These are phyloP conservation scores for Anguilla obscura DNA, from an alignment of 2,797 vertebrate species.

Conservation along the genomic window DNA sequence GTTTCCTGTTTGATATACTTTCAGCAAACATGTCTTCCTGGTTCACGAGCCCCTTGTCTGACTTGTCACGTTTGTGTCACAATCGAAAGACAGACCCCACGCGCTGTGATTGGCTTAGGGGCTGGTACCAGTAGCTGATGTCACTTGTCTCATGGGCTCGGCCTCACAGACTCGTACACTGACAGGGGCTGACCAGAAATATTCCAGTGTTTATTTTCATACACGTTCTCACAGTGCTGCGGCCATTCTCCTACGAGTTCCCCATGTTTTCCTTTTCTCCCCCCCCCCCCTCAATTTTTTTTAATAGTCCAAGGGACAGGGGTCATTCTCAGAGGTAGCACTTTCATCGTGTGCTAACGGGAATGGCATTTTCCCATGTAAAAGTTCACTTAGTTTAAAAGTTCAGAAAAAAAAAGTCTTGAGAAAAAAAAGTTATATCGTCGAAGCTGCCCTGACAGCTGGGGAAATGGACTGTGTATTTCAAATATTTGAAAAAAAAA, in stretches of 20 bases:
- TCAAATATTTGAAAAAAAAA: neutral
- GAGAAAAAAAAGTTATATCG: constrained; percentile 47
- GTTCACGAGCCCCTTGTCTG: neutral
- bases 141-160: constrained; percentile 75
- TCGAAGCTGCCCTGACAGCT: constrained; percentile 52
- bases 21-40: constrained; percentile 2
- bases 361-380: constrained; percentile 86
- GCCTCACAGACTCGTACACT: constrained; percentile 70
- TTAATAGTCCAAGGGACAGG: constrained; percentile 67
- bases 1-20: constrained; percentile 1
- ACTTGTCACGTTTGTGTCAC: constrained; percentile 29
- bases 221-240: constrained; percentile 78
- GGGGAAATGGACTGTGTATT: constrained; percentile 6
- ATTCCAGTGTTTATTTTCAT: constrained; percentile 85
- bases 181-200: constrained; percentile 71
- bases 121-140: constrained; percentile 68
- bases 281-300: neutral
- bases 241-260: constrained; percentile 75
- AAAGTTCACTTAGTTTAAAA: constrained; percentile 74
- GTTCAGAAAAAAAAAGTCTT: constrained; percentile 56
- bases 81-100: neutral
- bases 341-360: constrained; percentile 81
- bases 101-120: constrained; percentile 34
- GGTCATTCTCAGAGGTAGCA: constrained; percentile 82
- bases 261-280: constrained; percentile 75